A percentile compares a stretch with the other conserved stretches of the same genome.
These are phyloP conservation scores for Pseudochirops corinnae DNA, from an alignment of 2,797 vertebrate genomes.

Conservation along the genomic window DNA sequence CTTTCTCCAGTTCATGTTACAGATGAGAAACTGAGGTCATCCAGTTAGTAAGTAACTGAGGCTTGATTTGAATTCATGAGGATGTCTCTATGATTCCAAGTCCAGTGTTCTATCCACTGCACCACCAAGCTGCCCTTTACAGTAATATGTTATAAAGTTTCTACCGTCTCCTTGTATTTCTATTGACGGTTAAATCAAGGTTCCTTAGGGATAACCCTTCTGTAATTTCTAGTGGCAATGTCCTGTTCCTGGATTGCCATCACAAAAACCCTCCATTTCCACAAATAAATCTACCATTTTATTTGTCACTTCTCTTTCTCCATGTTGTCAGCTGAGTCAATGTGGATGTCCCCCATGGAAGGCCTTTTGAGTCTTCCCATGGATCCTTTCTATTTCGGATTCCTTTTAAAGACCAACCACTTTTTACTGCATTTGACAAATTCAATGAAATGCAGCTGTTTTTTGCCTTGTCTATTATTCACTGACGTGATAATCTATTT, in stretches of 20 bases:
- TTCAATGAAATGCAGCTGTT: neutral
- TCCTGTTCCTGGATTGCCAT: neutral
- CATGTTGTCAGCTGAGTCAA: neutral
- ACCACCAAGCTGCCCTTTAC: neutral
- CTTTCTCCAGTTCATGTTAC: neutral
- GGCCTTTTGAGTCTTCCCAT: neutral
- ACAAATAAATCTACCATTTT: neutral
- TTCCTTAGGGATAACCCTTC: neutral
- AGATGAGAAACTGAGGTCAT: neutral
- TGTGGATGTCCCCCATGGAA: neutral
- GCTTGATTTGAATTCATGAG: neutral
- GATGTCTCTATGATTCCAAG: neutral
- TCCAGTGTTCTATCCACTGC: too few species aligned
- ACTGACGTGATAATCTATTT: neutral
- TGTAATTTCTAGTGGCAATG: neutral
- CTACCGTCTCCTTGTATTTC: neutral
- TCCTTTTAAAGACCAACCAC: neutral
- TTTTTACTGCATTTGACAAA: neutral
- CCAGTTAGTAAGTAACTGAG: neutral
- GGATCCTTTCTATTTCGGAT: neutral
- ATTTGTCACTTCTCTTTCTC: neutral
- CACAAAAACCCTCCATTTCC: neutral
- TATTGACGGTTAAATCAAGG: neutral
- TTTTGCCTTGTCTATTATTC: neutral
- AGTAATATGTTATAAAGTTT: neutral